Evolutionary conservation across 2,888 invertebrate species (phyloP), one percentile per base, ranked within the genome.

Genomic region (Eristalinus aeneus): DNA sequence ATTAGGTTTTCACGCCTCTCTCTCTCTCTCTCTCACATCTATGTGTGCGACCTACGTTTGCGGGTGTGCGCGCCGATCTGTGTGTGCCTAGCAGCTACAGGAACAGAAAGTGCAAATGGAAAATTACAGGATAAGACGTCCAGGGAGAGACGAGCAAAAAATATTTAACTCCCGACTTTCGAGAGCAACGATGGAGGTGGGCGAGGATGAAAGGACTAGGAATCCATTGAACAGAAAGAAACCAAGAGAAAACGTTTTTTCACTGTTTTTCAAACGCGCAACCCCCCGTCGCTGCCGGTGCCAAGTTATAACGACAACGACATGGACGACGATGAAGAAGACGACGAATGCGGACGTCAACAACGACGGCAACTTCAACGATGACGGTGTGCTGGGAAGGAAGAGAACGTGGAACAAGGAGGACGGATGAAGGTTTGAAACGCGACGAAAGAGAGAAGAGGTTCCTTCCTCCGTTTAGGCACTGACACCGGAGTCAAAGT

Each of bases 41-140:
- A 16, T 36, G 46, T 46, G 27, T 39, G 36, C 34, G 36, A 27
- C 39, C 16, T 54, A 54, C 22, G 31, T 61, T 10, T 56, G 53
- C 12, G 64, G 39, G 2, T 61, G 68, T 68, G 46, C 8, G 16
- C 6, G 46, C 6, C 22, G 20, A 32, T 73, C 32, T 64, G 63
- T 22, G 63, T 22, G 36, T 20, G 23, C 58, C 53, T 12, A 61
- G 34, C 53, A 11, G 22, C 23, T 8, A 22, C 64, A 78, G 64
- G 78, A 78, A 79, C 65, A 63, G 23, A 74, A 80, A 74, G 63
- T 74, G 79, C 79, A 68, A 74, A 80, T 80, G 67, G 71, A 80
- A 74, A 73, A 74, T 74, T 72, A 63, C 72, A 67, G 72, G 67
- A 79, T 67, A 77, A 64, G 58, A 69, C 8, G 56, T 31, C 20